Conservation (phyloP, 2,888 invertebrate genomes). For the Tiliacea citrago region DNA sequence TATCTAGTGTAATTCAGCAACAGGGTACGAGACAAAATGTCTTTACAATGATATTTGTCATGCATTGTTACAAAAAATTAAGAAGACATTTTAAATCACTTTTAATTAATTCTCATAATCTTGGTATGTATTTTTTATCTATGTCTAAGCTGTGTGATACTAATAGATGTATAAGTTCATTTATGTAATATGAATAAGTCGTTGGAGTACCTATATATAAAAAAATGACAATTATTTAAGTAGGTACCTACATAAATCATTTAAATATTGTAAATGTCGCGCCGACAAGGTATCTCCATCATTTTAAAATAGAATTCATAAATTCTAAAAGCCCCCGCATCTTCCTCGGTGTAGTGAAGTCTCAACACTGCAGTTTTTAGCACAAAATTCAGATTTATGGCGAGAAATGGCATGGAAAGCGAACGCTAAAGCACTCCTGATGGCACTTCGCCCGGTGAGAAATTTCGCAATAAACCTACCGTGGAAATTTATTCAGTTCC, state of each 20-base stretch:
- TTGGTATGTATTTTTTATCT: no score
- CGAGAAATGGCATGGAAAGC: constrained; percentile 73
- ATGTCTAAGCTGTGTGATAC: no score
- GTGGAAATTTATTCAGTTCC: constrained; percentile 62
- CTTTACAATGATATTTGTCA: no score
- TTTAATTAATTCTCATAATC: no score
- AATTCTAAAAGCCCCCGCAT: constrained; percentile 38
- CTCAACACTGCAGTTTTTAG: constrained; percentile 60
- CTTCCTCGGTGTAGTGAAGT: constrained; percentile 23
- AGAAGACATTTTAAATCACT: no score
- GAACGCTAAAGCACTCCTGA: constrained; percentile 62
- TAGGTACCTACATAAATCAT: constrained; percentile 16
- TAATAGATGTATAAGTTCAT: no score
- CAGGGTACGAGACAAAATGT: neutral
- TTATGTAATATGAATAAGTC: no score
- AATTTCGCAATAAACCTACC: constrained; percentile 66
- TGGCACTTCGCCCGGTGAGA: constrained; percentile 66
- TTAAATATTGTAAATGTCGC: neutral
- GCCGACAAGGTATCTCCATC: neutral
- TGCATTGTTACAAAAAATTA: no score
- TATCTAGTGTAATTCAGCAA: neutral
- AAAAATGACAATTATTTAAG: neutral
- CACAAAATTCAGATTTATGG: constrained; percentile 70
- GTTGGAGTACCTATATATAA: no score
- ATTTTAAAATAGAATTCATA: constrained; percentile 26